Evolutionary conservation across 2,888 invertebrate genomes (phyloP), one percentile per base, ranked within the genome.

Genomic region (Anoncus sp.): DNA sequence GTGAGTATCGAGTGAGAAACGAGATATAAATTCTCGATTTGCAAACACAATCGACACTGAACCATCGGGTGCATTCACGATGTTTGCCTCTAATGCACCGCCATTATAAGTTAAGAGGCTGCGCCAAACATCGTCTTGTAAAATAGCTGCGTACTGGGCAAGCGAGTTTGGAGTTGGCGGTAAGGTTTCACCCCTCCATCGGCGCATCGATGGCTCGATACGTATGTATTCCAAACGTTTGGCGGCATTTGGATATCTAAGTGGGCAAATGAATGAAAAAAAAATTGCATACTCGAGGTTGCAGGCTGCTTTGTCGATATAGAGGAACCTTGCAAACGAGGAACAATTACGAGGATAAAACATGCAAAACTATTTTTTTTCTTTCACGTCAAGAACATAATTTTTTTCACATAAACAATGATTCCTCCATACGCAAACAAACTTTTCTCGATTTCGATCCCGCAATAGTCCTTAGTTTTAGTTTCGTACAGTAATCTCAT

Each of bases 1-100:
- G 18, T 63, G 47, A 4, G 45, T 22, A 22, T 24, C 20, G 14
- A 16, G 43, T n/a, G 45, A 9, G 14, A 65, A 10, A 20, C 12
- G 14, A n/a, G 7, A 9, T 12, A 65, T 65, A 20, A 47, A 65
- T 9, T 65, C n/a, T 22, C 7, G 20, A 20, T 65, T 47, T 16
- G 24, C 47, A 27, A 65, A 65, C 3, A 65, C 49, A 12, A 65
- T 27, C 3, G 65, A 65, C 24, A 12, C 22, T 20, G 51, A 51
- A 24, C 24, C 51, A 24, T 4, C 24, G 24, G 24, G 24, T 14
- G 24, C 22, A 14, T 24, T 20, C 14, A 51, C 51, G 24, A 51
- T 14, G 51, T 51, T 22, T 51, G 51, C 20, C 51, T 9, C 24
- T 24, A 51, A 24, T 22, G 51, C 24, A 10, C 51, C 51, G 12